A percentile compares a stretch with the other conserved stretches of the same genome.
phyloP scores from a whole-genome alignment of 2,888 invertebrate species.

The Drosophila hawaiiensis region DNA sequence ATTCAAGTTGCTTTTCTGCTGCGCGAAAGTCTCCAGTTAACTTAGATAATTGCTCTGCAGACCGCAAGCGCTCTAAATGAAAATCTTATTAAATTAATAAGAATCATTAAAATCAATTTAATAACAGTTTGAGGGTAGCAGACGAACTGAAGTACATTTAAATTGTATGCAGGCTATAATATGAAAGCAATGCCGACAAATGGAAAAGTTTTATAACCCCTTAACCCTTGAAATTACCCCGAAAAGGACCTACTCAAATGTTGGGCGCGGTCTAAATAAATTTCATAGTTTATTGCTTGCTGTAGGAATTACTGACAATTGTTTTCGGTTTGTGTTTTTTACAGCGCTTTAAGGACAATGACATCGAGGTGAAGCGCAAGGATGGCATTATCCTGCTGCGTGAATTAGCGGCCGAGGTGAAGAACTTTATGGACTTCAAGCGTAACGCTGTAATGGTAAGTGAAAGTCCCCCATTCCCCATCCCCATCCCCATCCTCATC shows the following conservation, averaged over 20 bases:
- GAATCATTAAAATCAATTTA: not conserved
- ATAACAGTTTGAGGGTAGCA: not conserved
- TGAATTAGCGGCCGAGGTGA: conserved; percentile 95
- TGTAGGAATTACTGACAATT: conserved; percentile 51
- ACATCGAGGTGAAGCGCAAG: conserved; percentile 92
- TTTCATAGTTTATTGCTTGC: conserved; percentile 62
- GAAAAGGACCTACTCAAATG: not conserved
- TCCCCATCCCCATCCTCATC: not conserved
- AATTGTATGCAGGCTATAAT: not conserved
- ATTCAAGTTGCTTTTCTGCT: not conserved
- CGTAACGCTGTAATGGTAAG: conserved; percentile 96
- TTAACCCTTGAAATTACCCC: conserved; percentile 15
- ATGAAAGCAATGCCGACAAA: conserved; percentile 26
- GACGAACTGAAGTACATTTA: not conserved
- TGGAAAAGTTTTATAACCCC: conserved; percentile 63
- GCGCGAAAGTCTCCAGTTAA: not conserved
- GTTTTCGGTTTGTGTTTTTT: conserved; percentile 65
- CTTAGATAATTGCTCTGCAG: not conserved
- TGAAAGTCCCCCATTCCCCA: conserved; percentile 48
- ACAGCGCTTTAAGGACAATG: conserved; percentile 93
- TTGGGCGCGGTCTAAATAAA: conserved; percentile 47
- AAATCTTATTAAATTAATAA: not conserved
- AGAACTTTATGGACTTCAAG: conserved; percentile 97
- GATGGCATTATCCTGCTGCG: conserved; percentile 94
- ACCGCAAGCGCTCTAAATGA: not conserved